These are phyloP conservation scores for Oreamnos americanus DNA, from an alignment of 2,113 vertebrate genomes.

Conservation along the genomic window DNA sequence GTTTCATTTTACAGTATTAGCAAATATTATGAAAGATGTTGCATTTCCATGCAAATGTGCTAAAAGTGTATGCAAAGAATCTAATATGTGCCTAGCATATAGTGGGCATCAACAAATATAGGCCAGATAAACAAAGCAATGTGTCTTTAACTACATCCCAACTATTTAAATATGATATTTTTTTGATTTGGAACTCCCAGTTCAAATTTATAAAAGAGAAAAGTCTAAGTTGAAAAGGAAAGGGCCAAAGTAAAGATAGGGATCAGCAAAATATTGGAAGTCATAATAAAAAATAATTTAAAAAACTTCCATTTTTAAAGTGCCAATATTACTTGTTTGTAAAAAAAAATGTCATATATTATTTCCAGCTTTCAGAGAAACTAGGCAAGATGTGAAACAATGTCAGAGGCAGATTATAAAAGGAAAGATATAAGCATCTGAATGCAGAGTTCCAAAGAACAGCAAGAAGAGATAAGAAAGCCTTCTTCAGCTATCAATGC, in stretches of 20 bases:
- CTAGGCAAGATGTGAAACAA: neutral
- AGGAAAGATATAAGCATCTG: too few species aligned
- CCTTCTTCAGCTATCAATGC: too few species aligned
- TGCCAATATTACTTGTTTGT: neutral
- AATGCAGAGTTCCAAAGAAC: too few species aligned
- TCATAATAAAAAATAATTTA: neutral
- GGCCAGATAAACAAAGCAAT: neutral
- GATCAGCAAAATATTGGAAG: neutral
- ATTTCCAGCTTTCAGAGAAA: neutral
- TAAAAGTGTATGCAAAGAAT: neutral
- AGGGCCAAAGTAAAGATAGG: neutral
- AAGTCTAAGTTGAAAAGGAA: neutral
- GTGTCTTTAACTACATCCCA: neutral
- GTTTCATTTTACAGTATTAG: constrained; percentile 29
- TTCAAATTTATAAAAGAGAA: neutral
- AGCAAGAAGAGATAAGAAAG: too few species aligned
- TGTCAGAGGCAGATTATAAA: neutral
- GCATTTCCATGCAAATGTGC: neutral
- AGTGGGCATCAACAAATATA: neutral
- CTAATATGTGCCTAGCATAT: neutral
- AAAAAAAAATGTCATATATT: neutral
- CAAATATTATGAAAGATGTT: constrained; percentile 4
- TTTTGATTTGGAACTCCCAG: neutral
- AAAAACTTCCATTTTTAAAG: neutral
- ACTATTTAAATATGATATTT: neutral